These are phyloP conservation scores for Amaurobius ferox DNA, from an alignment of 2,888 invertebrate genomes.

Conservation along the genomic window DNA sequence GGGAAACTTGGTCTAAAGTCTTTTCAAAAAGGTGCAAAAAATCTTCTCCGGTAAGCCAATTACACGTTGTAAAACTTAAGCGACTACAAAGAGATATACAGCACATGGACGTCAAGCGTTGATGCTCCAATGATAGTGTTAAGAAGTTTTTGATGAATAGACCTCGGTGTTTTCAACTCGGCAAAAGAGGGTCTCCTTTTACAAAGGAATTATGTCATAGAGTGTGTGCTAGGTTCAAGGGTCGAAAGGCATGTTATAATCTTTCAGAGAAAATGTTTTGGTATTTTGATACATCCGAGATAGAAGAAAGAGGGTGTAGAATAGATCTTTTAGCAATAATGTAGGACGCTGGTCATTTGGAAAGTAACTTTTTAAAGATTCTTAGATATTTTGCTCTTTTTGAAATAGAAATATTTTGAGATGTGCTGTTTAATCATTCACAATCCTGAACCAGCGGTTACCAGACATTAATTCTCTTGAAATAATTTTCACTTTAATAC, in stretches of 20 bases:
- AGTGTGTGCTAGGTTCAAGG: background rate
- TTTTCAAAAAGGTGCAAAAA: too few relatives aligned
- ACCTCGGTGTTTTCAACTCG: constrained; percentile 8
- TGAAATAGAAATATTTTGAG: too few relatives aligned
- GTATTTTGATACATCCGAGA: background rate
- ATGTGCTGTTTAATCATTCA: too few relatives aligned
- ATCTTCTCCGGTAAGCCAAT: constrained; percentile 28
- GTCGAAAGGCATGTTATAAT: constrained; percentile 5
- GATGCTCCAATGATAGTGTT: constrained; percentile 59
- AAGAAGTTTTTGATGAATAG: constrained; percentile 35
- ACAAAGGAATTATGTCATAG: background rate
- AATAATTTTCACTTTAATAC: too few relatives aligned
- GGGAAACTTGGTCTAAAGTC: too few relatives aligned
- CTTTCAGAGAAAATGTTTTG: background rate
- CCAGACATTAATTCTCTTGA: too few relatives aligned
- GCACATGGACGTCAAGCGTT: constrained; percentile 31
- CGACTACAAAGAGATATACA: background rate
- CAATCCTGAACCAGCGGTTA: too few relatives aligned
- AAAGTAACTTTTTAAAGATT: background rate
- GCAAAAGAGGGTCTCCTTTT: background rate
- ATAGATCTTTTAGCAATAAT: background rate
- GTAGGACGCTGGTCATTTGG: background rate
- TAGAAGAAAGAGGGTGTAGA: background rate
- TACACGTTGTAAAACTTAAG: constrained; percentile 33
- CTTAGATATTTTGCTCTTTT: too few relatives aligned